Conservation (phyloP, 2,113 vertebrate species). For the Xiphophorus maculatus region DNA sequence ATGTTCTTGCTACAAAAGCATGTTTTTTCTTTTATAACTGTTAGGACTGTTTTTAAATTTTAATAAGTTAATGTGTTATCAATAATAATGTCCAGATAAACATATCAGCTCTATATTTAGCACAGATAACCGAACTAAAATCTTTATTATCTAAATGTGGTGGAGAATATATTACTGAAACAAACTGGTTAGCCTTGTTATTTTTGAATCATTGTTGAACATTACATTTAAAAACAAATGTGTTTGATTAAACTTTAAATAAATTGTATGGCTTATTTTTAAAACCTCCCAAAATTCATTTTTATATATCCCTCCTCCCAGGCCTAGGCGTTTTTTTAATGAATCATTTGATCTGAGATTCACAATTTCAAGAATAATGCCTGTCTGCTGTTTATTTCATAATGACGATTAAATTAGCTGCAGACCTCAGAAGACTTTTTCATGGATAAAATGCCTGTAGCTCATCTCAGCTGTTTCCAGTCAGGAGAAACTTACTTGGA, state of each 20-base stretch:
- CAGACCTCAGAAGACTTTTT: not conserved
- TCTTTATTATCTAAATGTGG: no score
- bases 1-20: no score
- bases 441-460: not conserved
- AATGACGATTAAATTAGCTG: conserved; percentile 9
- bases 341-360: not conserved
- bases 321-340: not conserved
- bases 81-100: no score
- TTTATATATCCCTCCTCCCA: not conserved
- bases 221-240: not conserved
- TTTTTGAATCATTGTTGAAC: not conserved
- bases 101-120: no score
- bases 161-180: no score
- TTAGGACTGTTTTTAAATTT: no score
- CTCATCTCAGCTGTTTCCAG: not conserved
- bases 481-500: conserved; percentile 86
- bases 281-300: no score
- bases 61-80: no score
- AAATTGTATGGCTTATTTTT: no score
- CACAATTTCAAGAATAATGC: not conserved
- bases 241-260: no score
- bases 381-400: not conserved
- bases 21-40: no score
- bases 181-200: not conserved
- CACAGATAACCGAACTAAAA: no score